Evolutionary conservation across 2,797 vertebrate species (phyloP), one percentile per base, ranked within the genome.

Genomic region (Podarcis siculus): DNA sequence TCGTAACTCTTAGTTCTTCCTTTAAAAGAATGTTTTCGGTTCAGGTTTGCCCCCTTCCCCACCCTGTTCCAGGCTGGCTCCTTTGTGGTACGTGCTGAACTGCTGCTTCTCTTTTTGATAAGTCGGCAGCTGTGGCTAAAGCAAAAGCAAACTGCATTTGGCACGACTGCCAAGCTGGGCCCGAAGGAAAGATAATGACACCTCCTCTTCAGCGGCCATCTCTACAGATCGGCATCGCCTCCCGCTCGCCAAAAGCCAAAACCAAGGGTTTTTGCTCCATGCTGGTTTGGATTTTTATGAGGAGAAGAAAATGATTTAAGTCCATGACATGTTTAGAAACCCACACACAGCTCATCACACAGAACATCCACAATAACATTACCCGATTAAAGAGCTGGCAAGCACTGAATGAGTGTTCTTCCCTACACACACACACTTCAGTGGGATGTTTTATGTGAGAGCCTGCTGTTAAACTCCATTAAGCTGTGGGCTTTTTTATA

Each of bases 221-320:
- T 78, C 19, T 37, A 32, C 77, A 86, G 85, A 71, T 78, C 17
- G 13, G 15, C 45, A 49, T 79, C 37, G 8, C 49, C 23, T 79
- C 49, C n/a, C 15, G 75, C 85, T 39, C 8, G 30, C 35, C 27
- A 13, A 55, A n/a, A 73, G 30, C 27, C 25, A 21, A 55, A n/a
- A 73, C 9, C 45, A 78, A 35, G 3, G 8, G 32, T 25, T 83
- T 69, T 73, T n/a, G 23, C 85, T 79, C 76, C 1, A 9, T 25
- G 19, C 35, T 15, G 30, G 61, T 84, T 83, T 61, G 66, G 66
- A 61, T 84, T 79, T 83, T 88, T 79, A 84, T 83, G 82, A 83
- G 76, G n/a, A 37, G 79, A 2, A 21, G 3, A 32, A 32, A n/a
- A 21, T 78, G 45, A 85, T 78, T 86, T 58, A 69, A 86, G 72